A percentile compares a stretch with the other conserved stretches of the same genome.
phyloP scores from a whole-genome alignment of 2,113 vertebrate genomes.

The Cyprinodon tularosa region DNA sequence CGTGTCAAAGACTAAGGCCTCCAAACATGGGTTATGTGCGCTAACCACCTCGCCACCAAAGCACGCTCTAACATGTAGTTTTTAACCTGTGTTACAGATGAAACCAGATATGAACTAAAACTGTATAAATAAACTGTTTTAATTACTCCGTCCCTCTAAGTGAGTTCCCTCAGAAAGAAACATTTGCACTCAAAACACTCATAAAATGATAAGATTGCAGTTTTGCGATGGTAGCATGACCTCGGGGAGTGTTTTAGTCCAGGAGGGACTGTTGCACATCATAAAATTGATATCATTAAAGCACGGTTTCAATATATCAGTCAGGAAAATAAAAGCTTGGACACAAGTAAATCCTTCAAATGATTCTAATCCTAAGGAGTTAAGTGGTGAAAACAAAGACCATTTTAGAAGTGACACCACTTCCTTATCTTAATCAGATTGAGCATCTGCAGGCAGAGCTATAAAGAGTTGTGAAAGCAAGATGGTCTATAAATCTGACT shows the following conservation, averaged over 20 bases:
- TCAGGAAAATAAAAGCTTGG: not conserved
- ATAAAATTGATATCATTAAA: not conserved
- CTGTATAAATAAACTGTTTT: not conserved
- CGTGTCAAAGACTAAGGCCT: too few relatives aligned
- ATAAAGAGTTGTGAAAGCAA: not conserved
- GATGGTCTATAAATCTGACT: not conserved
- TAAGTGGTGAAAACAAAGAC: not conserved
- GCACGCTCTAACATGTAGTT: too few relatives aligned
- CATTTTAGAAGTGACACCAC: too few relatives aligned
- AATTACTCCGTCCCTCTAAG: not conserved
- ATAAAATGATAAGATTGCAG: not conserved
- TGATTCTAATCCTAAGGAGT: not conserved
- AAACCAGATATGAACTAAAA: not conserved
- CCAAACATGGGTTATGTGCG: too few relatives aligned
- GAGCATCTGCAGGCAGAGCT: not conserved
- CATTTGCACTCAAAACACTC: not conserved
- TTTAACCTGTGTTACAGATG: not conserved
- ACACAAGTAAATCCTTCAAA: not conserved
- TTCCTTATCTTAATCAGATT: too few relatives aligned
- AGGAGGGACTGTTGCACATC: not conserved
- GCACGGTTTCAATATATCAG: too few relatives aligned
- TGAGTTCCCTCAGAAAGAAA: not conserved
- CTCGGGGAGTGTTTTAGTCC: not conserved
- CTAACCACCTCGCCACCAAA: too few relatives aligned
- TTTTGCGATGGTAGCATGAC: not conserved